Conservation (phyloP, 2,113 vertebrate species). For the Casuarius casuarius region DNA sequence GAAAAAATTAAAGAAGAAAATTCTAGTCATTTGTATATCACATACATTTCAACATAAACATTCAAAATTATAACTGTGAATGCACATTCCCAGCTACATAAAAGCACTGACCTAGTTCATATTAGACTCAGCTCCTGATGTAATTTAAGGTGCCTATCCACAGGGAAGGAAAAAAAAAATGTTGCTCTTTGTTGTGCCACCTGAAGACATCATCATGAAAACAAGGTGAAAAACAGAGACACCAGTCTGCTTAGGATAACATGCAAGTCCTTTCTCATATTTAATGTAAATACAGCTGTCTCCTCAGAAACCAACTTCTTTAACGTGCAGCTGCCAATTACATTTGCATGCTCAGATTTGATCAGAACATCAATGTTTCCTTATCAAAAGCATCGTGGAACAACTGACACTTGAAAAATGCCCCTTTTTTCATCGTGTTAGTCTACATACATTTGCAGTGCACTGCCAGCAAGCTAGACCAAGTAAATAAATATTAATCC, state of each 20-base stretch:
- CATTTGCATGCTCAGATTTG: not conserved
- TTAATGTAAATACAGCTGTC: not conserved
- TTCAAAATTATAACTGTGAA: not conserved
- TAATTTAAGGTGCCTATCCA: not conserved
- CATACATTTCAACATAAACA: not conserved
- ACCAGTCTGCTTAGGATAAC: not conserved
- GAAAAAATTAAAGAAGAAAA: not conserved
- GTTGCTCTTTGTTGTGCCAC: not conserved
- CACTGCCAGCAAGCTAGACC: not conserved
- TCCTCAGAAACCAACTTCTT: not conserved
- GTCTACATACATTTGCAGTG: not conserved
- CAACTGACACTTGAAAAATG: not conserved
- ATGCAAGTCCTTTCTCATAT: not conserved
- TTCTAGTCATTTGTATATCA: not conserved
- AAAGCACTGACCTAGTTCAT: not conserved
- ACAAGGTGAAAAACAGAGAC: not conserved
- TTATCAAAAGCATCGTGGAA: not conserved
- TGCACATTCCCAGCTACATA: not conserved
- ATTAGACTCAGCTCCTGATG: not conserved
- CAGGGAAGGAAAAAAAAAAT: not conserved
- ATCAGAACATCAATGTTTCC: not conserved
- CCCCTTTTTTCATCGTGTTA: not conserved
- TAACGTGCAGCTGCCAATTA: not conserved
- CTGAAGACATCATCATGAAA: not conserved
- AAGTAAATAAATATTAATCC: not conserved